Conservation (phyloP, 2,888 invertebrate genomes). For the Apoderus coryli region DNA sequence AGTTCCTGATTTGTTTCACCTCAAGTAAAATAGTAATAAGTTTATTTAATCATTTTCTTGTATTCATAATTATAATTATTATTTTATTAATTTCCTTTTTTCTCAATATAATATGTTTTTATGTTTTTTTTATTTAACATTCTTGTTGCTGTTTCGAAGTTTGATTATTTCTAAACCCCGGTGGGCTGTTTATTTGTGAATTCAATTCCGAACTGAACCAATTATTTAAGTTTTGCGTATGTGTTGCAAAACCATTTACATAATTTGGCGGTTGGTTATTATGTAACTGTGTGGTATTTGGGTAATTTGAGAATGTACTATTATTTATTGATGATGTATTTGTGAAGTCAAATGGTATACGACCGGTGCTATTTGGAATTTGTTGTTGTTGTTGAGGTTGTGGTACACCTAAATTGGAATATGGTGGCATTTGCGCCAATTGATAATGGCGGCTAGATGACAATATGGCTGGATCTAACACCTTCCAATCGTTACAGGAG, state of each 20-base stretch:
- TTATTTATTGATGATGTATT: constrained; percentile 21
- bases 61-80: not conserved
- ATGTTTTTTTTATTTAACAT: constrained; percentile 23
- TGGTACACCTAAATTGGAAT: constrained; percentile 23
- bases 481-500: constrained; percentile 70
- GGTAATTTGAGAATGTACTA: constrained; percentile 12
- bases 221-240: constrained; percentile 25
- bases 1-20: not conserved
- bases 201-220: constrained; percentile 30
- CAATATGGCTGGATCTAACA: constrained; percentile 87
- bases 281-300: constrained; percentile 12
- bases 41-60: not conserved
- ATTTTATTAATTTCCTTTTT: not conserved
- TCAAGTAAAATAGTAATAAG: not conserved
- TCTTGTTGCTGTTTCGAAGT: constrained; percentile 30
- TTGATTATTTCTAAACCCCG: constrained; percentile 31
- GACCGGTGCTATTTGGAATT: constrained; percentile 18
- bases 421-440: constrained; percentile 28
- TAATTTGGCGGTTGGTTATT: constrained; percentile 13
- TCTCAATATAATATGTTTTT: not conserved
- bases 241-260: constrained; percentile 20
- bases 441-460: constrained; percentile 50
- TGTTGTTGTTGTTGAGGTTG: constrained; percentile 29
- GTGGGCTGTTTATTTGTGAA: constrained; percentile 32
- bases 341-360: constrained; percentile 22